A percentile compares a stretch with the other conserved stretches of the same genome.
phyloP scores from a whole-genome alignment of 2,888 invertebrate species.

The Meandrusa payeni region DNA sequence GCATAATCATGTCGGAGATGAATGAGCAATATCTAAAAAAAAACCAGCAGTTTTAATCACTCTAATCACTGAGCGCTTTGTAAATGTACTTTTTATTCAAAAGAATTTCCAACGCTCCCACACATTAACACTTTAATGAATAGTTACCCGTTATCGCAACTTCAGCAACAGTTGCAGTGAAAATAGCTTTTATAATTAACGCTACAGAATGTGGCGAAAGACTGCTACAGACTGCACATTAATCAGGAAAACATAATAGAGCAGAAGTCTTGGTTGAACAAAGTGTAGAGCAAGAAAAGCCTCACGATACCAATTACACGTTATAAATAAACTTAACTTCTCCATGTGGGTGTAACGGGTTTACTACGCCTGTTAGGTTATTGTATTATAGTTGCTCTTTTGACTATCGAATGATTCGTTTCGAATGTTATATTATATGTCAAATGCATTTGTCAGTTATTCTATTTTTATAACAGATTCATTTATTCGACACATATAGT shows the following conservation, averaged over 20 bases:
- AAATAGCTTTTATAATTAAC: constrained; percentile 26
- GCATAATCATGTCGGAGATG: no score
- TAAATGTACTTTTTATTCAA: constrained; percentile 7
- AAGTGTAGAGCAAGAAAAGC: constrained; percentile 19
- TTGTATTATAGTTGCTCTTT: no score
- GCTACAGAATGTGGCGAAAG: constrained; percentile 12
- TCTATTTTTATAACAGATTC: no score
- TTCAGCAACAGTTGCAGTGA: constrained; percentile 22
- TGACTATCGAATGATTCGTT: no score
- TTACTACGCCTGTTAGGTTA: no score
- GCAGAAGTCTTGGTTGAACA: constrained; percentile 15
- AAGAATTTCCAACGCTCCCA: constrained; percentile 4
- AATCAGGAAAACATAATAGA: constrained; percentile 21
- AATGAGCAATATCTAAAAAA: no score
- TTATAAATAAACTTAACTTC: constrained; percentile 27
- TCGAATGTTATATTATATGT: no score
- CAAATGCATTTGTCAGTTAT: no score
- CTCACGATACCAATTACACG: constrained; percentile 19
- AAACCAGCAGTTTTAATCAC: neutral
- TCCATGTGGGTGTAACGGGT: constrained; percentile 16
- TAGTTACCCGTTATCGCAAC: constrained; percentile 17
- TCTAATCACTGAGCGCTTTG: constrained; percentile 11
- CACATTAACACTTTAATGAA: constrained; percentile 18
- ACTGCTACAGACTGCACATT: constrained; percentile 16
- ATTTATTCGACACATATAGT: no score